A percentile compares a stretch with the other conserved stretches of the same genome.
Evolutionary conservation across 2,888 invertebrate species (phyloP).

Genomic region (Labia minor): DNA sequence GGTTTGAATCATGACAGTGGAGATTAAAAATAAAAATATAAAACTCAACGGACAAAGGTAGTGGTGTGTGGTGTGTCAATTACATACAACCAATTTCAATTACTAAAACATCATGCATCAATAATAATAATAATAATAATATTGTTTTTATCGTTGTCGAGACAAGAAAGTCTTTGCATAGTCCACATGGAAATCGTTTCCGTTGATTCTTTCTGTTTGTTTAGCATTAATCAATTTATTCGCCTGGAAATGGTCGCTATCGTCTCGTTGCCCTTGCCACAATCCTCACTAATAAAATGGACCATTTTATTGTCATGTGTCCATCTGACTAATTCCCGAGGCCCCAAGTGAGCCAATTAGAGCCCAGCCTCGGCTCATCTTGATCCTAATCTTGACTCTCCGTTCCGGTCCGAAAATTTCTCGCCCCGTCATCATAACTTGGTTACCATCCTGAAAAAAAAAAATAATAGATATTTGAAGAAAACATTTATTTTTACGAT

Average conservation of each 20-base stretch:
- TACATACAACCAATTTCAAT: too few relatives aligned
- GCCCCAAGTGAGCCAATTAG: background rate
- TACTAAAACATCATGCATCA: too few relatives aligned
- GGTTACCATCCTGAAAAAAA: background rate
- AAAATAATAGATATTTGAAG: conserved; percentile 5
- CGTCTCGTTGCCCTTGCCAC: background rate
- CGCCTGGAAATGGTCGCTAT: background rate
- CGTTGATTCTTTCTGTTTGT: background rate
- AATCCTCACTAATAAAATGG: background rate
- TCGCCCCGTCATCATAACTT: background rate
- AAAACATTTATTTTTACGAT: background rate
- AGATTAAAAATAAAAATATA: too few relatives aligned
- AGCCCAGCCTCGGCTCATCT: background rate
- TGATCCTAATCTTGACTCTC: background rate
- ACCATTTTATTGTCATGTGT: background rate
- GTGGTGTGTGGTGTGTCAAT: too few relatives aligned
- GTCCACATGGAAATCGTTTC: too few relatives aligned
- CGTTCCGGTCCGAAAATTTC: conserved; percentile 3
- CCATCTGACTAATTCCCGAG: background rate
- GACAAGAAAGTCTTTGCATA: too few relatives aligned
- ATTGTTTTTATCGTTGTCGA: too few relatives aligned
- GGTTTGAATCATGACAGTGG: too few relatives aligned
- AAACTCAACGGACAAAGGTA: too few relatives aligned
- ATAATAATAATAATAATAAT: too few relatives aligned
- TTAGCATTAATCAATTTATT: background rate